Percentiles rank a stretch among this genome's conserved stretches.
These are phyloP conservation scores for Metopia argyrocephala DNA, from an alignment of 2,888 invertebrate genomes.

Conservation along the genomic window DNA sequence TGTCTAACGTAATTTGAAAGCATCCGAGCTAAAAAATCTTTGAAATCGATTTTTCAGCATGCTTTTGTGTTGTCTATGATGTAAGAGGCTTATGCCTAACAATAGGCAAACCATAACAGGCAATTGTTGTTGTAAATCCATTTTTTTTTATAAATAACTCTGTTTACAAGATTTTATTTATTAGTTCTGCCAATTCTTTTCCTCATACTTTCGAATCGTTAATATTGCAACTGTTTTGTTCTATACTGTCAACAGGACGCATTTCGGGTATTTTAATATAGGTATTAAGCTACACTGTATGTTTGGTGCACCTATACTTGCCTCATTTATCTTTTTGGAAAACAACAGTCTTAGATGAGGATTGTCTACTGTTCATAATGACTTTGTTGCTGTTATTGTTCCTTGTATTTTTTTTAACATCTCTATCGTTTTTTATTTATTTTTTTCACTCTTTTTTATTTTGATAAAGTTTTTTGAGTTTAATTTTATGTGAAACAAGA, in stretches of 20 bases:
- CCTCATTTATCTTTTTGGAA: slow-evolving; percentile 73
- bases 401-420: slow-evolving; percentile 13
- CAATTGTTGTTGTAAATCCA: too few species aligned
- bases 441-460: neutral
- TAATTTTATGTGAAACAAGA: slow-evolving; percentile 48
- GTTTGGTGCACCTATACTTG: slow-evolving; percentile 64
- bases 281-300: slow-evolving; percentile 20
- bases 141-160: too few species aligned
- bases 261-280: slow-evolving; percentile 1
- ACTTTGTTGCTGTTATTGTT: slow-evolving; percentile 55
- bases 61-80: too few species aligned
- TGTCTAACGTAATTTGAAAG: too few species aligned
- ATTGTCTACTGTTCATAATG: slow-evolving; percentile 64
- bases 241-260: neutral
- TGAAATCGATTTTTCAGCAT: too few species aligned
- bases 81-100: too few species aligned
- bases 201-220: too few species aligned
- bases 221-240: too few species aligned
- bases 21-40: too few species aligned
- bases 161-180: too few species aligned
- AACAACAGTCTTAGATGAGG: slow-evolving; percentile 74
- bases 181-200: too few species aligned
- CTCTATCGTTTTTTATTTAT: neutral
- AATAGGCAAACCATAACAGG: too few species aligned
- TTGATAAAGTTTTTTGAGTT: neutral